These are phyloP conservation scores for Tethya wilhelma DNA, from an alignment of 37 sponge, comb jelly and placozoan species.

Conservation along the genomic window DNA sequence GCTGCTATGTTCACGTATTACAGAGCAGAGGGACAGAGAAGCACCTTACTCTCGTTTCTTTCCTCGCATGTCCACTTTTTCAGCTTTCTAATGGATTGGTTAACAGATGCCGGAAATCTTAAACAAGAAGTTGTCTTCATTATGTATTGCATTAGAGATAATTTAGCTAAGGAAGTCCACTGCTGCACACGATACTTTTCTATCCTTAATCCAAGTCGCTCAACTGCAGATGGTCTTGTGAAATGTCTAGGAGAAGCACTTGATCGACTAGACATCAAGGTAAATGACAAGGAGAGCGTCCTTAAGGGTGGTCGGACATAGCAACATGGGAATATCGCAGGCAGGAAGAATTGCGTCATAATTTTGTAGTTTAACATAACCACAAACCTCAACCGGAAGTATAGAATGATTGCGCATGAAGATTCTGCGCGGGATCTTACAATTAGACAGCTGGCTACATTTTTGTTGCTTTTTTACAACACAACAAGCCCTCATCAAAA, in stretches of 20 bases:
- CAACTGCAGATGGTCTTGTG: constrained; percentile 54
- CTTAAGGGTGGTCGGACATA: too few species aligned
- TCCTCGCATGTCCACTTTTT: constrained; percentile 23
- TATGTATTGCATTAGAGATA: neutral
- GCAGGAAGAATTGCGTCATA: too few species aligned
- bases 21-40: constrained; percentile 4
- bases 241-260: constrained; percentile 35
- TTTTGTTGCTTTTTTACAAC: too few species aligned
- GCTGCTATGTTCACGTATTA: constrained; percentile 26
- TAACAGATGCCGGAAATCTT: constrained; percentile 51
- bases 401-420: too few species aligned
- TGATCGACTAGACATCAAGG: constrained; percentile 30
- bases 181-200: constrained; percentile 25
- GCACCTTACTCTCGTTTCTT: neutral
- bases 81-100: constrained; percentile 74
- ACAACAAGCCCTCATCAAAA: too few species aligned
- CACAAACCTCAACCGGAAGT: too few species aligned
- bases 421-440: too few species aligned
- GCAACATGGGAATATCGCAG: too few species aligned
- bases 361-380: too few species aligned
- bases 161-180: neutral
- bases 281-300: too few species aligned
- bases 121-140: constrained; percentile 43
- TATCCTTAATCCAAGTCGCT: constrained; percentile 1
- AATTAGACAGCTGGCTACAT: too few species aligned